Percentiles rank a stretch among this genome's conserved stretches.
phyloP scores from a whole-genome alignment of 2,888 invertebrate species.

The Hypsopygia costalis region DNA sequence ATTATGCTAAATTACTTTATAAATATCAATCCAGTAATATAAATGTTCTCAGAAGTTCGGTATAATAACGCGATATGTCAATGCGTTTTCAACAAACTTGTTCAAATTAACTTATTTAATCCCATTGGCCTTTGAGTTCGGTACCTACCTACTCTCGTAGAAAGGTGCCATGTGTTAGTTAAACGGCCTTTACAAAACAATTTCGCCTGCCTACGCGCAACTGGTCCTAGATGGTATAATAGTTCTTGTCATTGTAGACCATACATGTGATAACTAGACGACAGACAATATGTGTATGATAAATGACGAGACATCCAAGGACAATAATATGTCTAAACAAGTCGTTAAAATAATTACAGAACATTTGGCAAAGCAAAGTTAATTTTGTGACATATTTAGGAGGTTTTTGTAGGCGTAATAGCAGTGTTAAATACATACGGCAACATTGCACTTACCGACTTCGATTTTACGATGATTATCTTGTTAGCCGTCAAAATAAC shows the following conservation, averaged over 20 bases:
- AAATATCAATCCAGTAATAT: too few relatives aligned
- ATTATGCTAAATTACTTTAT: too few relatives aligned
- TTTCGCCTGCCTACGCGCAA: slow-evolving; percentile 53
- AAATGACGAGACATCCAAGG: slow-evolving; percentile 27
- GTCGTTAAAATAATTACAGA: slow-evolving; percentile 6
- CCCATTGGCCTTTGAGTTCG: slow-evolving; percentile 37
- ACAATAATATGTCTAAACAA: slow-evolving; percentile 22
- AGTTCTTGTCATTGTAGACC: slow-evolving; percentile 20
- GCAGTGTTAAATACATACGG: not conserved
- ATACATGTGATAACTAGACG: slow-evolving; percentile 39
- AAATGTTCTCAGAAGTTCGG: too few relatives aligned
- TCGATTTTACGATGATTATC: not conserved
- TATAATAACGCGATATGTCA: too few relatives aligned
- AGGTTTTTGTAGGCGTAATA: slow-evolving; percentile 1
- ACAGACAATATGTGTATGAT: slow-evolving; percentile 29
- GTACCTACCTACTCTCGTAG: too few relatives aligned
- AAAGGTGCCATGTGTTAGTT: slow-evolving; percentile 40
- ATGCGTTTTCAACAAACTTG: not conserved
- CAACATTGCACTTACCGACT: not conserved
- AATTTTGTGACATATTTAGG: slow-evolving; percentile 1
- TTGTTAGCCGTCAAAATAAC: slow-evolving; percentile 20
- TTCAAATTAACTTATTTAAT: not conserved
- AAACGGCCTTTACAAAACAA: slow-evolving; percentile 44
- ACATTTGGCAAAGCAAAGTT: slow-evolving; percentile 7
- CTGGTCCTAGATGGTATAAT: slow-evolving; percentile 24